These are phyloP conservation scores for Hirudo medicinalis DNA, from an alignment of 1,140 invertebrate genomes.

Conservation along the genomic window DNA sequence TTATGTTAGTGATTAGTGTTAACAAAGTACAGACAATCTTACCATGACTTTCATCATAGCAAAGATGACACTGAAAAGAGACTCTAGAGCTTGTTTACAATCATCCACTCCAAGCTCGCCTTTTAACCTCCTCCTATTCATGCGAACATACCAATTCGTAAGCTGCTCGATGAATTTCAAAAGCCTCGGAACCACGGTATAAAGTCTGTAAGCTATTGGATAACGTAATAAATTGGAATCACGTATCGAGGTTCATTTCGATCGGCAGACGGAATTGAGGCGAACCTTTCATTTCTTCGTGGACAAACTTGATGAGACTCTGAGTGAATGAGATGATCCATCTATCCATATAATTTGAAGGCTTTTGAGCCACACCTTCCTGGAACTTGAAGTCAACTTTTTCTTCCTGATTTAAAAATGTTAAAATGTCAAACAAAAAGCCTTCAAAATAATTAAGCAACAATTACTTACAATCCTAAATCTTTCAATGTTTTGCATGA, in stretches of 20 bases:
- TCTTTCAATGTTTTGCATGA: slow-evolving; percentile 79
- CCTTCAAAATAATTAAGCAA: neutral
- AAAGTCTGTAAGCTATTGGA: slow-evolving; percentile 64
- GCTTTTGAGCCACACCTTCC: slow-evolving; percentile 32
- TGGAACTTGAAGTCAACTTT: slow-evolving; percentile 41
- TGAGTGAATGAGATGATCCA: slow-evolving; percentile 97
- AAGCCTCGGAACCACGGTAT: slow-evolving; percentile 82
- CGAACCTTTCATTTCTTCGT: slow-evolving; percentile 67
- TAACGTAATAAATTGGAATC: neutral
- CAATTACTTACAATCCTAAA: slow-evolving; percentile 53
- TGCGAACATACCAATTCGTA: slow-evolving; percentile 95
- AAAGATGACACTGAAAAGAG: slow-evolving; percentile 73
- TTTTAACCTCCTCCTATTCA: slow-evolving; percentile 82
- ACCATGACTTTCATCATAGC: slow-evolving; percentile 77
- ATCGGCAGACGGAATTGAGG: neutral
- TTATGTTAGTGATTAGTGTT: neutral
- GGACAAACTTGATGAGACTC: slow-evolving; percentile 71
- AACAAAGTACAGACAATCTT: slow-evolving; percentile 22
- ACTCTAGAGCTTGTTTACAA: slow-evolving; percentile 68
- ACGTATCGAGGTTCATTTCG: neutral
- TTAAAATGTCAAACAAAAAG: slow-evolving; percentile 20
- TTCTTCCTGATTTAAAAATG: slow-evolving; percentile 43
- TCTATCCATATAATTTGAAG: slow-evolving; percentile 79
- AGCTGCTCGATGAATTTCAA: slow-evolving; percentile 93
- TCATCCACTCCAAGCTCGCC: slow-evolving; percentile 46